phyloP scores from a whole-genome alignment of 2,888 invertebrate genomes.

The Baccha elongata region DNA sequence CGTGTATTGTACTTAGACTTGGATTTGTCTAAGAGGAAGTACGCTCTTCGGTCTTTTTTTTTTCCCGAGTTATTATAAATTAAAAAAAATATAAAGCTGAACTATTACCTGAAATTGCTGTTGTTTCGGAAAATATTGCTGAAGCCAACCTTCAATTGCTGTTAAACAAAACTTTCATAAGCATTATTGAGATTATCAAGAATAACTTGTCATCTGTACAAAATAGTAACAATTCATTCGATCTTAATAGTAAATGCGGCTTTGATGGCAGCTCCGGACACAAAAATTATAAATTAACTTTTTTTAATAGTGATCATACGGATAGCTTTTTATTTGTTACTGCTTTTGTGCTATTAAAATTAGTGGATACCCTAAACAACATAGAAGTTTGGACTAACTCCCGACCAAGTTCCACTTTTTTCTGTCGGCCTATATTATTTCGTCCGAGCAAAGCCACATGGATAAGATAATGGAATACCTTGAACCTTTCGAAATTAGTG shows the following conservation, averaged over 20 bases:
- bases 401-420: not conserved
- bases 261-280: not conserved
- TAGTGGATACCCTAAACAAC: not conserved
- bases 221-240: conserved; percentile 8
- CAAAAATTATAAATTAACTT: conserved; percentile 9
- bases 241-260: not conserved
- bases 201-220: not conserved
- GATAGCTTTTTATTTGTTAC: conserved; percentile 23
- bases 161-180: conserved; percentile 18
- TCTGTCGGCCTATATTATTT: not conserved
- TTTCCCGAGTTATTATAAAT: not conserved
- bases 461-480: not conserved
- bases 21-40: too few species aligned
- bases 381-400: not conserved
- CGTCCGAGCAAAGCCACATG: not conserved
- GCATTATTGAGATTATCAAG: conserved; percentile 15
- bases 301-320: conserved; percentile 1
- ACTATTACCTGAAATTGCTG: not conserved
- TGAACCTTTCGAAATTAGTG: not conserved
- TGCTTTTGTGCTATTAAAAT: conserved; percentile 4
- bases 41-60: too few species aligned
- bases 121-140: not conserved
- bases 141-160: conserved; percentile 14
- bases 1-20: too few species aligned
- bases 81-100: not conserved